Evolutionary conservation across 2,797 vertebrate species (phyloP).

Genomic region (Bovichtus variegatus): DNA sequence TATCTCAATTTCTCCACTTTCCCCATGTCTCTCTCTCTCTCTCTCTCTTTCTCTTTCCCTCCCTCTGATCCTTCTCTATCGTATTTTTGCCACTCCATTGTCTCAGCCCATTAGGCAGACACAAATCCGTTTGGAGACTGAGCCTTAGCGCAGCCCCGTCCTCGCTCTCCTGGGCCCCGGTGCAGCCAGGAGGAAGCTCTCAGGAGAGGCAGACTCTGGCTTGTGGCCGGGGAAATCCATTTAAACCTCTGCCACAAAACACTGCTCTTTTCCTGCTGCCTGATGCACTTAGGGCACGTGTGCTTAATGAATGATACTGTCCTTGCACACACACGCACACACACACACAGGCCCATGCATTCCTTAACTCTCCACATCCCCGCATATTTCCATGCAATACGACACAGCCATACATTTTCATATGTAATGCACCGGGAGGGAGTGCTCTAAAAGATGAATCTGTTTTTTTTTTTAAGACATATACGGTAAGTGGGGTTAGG

Average conservation of each 20-base stretch:
- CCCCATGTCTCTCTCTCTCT: slow-evolving; percentile 16
- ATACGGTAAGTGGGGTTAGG: neutral
- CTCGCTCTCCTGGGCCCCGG: slow-evolving; percentile 63
- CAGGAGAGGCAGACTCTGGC: slow-evolving; percentile 62
- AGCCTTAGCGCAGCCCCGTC: slow-evolving; percentile 54
- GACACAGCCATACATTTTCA: slow-evolving; percentile 42
- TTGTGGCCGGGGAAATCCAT: slow-evolving; percentile 70
- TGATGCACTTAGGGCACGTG: slow-evolving; percentile 54
- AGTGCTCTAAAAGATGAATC: slow-evolving; percentile 36
- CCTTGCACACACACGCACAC: slow-evolving; percentile 11
- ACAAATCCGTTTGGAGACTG: slow-evolving; percentile 79
- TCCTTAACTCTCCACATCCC: slow-evolving; percentile 1
- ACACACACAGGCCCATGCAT: slow-evolving; percentile 14
- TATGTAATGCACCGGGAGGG: slow-evolving; percentile 2
- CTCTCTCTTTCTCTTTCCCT: slow-evolving; percentile 13
- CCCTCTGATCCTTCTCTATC: slow-evolving; percentile 64
- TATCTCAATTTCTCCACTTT: slow-evolving; percentile 55
- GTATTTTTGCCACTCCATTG: slow-evolving; percentile 75
- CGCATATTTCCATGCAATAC: slow-evolving; percentile 29
- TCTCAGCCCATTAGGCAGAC: slow-evolving; percentile 82
- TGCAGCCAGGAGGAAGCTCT: slow-evolving; percentile 70
- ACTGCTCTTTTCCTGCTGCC: slow-evolving; percentile 48
- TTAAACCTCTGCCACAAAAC: slow-evolving; percentile 72
- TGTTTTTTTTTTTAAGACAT: slow-evolving; percentile 6
- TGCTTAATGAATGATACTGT: slow-evolving; percentile 65